phyloP scores from a whole-genome alignment of 2,888 invertebrate species.

The Drosophila koepferae region DNA sequence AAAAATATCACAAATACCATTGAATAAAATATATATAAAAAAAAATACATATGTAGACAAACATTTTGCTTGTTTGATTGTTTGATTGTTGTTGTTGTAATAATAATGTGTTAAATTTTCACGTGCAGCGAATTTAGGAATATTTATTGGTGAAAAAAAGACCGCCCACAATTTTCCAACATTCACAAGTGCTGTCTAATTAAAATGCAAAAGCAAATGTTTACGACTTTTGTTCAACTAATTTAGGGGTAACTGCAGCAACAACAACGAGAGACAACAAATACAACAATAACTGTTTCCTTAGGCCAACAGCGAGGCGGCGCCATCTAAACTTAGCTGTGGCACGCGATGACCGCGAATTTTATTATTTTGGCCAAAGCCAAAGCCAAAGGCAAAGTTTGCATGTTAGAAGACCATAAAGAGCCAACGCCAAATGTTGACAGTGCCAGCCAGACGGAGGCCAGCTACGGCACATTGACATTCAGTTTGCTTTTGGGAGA shows the following conservation, averaged over 20 bases:
- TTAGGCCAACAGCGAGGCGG: conserved; percentile 23
- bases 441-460: not conserved
- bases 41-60: conserved; percentile 45
- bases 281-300: conserved; percentile 16
- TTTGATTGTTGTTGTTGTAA: conserved; percentile 28
- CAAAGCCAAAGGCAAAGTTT: conserved; percentile 53
- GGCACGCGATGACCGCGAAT: conserved; percentile 75
- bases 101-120: conserved; percentile 68
- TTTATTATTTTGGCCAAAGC: conserved; percentile 23
- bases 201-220: conserved; percentile 65
- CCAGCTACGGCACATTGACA: conserved; percentile 23
- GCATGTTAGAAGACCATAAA: conserved; percentile 73
- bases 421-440: conserved; percentile 26
- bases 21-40: conserved; percentile 37
- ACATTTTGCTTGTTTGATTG: conserved; percentile 25
- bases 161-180: conserved; percentile 29
- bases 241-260: conserved; percentile 65
- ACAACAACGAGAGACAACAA: conserved; percentile 15
- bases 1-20: conserved; percentile 38
- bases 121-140: conserved; percentile 42
- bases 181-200: conserved; percentile 59
- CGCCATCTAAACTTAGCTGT: conserved; percentile 55
- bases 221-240: conserved; percentile 60
- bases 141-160: conserved; percentile 36
- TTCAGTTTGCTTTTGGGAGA: conserved; percentile 6